A percentile compares a stretch with the other conserved stretches of the same genome.
Evolutionary conservation across 2,797 vertebrate species (phyloP).

Genomic region (Lerista edwardsae): DNA sequence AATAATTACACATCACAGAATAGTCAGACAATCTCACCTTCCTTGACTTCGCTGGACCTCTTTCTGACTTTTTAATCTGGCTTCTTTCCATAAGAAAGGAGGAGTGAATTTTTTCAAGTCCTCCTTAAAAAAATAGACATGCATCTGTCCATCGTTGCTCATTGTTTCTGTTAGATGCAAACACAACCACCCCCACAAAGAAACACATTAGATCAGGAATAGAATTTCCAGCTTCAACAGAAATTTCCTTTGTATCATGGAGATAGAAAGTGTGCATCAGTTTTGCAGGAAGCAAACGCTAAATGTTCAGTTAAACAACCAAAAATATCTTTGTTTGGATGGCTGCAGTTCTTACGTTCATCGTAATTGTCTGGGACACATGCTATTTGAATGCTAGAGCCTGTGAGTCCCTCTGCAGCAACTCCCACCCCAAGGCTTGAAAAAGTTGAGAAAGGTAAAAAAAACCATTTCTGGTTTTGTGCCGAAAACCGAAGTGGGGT

Average conservation of each 20-base stretch:
- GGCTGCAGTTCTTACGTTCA: not conserved
- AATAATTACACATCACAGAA: not conserved
- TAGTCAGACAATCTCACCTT: conserved; percentile 62
- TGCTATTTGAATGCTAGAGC: not conserved
- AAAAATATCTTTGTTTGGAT: not conserved
- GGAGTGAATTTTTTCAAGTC: conserved; percentile 80
- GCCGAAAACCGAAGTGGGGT: too few species aligned
- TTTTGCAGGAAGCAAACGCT: not conserved
- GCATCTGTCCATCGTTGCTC: conserved; percentile 86
- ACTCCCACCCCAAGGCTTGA: too few species aligned
- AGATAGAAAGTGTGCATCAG: fast-evolving
- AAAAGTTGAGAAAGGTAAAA: too few species aligned
- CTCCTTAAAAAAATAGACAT: conserved; percentile 86
- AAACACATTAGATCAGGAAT: not conserved
- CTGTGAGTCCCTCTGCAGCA: too few species aligned
- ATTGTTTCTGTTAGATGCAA: conserved; percentile 80
- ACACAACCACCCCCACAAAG: conserved; percentile 26
- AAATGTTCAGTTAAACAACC: not conserved
- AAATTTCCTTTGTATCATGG: not conserved
- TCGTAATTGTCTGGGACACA: not conserved
- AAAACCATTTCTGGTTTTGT: too few species aligned
- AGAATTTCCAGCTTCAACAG: conserved; percentile 13
- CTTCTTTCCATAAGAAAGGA: conserved; percentile 85
- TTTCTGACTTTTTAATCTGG: conserved; percentile 80
- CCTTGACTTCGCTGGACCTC: conserved; percentile 64